Conservation (phyloP, 2,888 invertebrate genomes). For the Athalia circularis region DNA sequence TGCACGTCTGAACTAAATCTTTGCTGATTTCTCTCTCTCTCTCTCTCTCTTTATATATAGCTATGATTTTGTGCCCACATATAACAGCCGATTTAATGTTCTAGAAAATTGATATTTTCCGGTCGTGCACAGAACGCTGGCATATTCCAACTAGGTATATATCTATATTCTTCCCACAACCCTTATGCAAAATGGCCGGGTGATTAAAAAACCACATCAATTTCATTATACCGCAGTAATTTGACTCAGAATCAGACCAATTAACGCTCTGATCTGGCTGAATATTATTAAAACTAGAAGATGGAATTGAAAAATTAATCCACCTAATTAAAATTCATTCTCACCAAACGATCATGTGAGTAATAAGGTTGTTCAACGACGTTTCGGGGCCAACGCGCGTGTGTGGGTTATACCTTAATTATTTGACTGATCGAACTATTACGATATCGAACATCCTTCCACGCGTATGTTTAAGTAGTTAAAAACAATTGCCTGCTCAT, state of each 20-base stretch:
- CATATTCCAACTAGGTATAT: background rate
- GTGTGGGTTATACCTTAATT: too few relatives aligned
- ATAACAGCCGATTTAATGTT: conserved; percentile 7
- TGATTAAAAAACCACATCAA: too few relatives aligned
- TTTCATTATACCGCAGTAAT: too few relatives aligned
- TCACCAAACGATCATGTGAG: too few relatives aligned
- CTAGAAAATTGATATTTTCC: conserved; percentile 14
- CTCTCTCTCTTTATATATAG: background rate
- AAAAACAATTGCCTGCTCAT: background rate
- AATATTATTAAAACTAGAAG: too few relatives aligned
- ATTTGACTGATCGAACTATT: too few relatives aligned
- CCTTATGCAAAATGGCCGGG: background rate
- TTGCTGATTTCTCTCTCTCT: background rate
- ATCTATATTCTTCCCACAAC: background rate
- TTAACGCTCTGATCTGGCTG: background rate
- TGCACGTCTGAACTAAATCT: background rate
- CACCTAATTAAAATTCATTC: too few relatives aligned
- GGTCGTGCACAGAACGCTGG: too few relatives aligned
- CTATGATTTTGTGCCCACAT: background rate
- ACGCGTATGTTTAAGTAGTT: conserved; percentile 9
- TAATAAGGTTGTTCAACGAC: too few relatives aligned
- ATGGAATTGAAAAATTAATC: too few relatives aligned
- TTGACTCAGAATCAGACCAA: background rate
- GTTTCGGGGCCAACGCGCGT: too few relatives aligned
- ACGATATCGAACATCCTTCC: background rate